These are phyloP conservation scores for Amorpha juglandis DNA, from an alignment of 2,888 invertebrate genomes.

Conservation along the genomic window DNA sequence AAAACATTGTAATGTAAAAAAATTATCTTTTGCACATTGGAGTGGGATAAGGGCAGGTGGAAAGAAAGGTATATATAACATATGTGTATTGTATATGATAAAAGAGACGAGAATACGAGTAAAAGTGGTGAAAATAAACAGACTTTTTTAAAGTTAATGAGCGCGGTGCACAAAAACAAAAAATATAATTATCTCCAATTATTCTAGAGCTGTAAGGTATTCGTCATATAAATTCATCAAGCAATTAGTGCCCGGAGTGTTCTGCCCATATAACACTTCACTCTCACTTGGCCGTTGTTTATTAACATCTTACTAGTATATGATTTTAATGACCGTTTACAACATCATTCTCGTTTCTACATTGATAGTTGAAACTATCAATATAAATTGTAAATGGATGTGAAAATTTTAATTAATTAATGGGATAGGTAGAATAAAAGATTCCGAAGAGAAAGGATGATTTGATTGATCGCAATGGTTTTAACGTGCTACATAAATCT, in stretches of 20 bases:
- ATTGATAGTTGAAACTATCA: conserved; percentile 3
- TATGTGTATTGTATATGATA: too few species aligned
- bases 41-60: too few species aligned
- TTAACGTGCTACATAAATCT: neutral
- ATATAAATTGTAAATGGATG: conserved; percentile 13
- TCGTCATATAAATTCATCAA: conserved; percentile 31
- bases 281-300: conserved; percentile 25
- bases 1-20: too few species aligned
- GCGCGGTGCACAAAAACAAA: conserved; percentile 6
- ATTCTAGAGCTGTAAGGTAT: conserved; percentile 26
- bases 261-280: conserved; percentile 26
- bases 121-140: neutral
- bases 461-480: neutral
- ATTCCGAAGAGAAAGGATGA: neutral
- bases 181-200: conserved; percentile 23
- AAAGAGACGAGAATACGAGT: too few species aligned
- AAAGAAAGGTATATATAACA: too few species aligned
- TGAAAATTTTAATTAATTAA: conserved; percentile 7
- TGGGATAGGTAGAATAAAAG: neutral
- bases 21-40: too few species aligned
- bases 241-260: conserved; percentile 28
- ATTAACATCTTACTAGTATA: conserved; percentile 18
- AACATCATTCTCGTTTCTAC: conserved; percentile 8
- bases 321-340: conserved; percentile 4
- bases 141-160: neutral